Percentiles rank a stretch among this genome's conserved stretches.
These are phyloP conservation scores for Gymnothorax reevesii DNA, from an alignment of 2,797 vertebrate genomes.

Conservation along the genomic window DNA sequence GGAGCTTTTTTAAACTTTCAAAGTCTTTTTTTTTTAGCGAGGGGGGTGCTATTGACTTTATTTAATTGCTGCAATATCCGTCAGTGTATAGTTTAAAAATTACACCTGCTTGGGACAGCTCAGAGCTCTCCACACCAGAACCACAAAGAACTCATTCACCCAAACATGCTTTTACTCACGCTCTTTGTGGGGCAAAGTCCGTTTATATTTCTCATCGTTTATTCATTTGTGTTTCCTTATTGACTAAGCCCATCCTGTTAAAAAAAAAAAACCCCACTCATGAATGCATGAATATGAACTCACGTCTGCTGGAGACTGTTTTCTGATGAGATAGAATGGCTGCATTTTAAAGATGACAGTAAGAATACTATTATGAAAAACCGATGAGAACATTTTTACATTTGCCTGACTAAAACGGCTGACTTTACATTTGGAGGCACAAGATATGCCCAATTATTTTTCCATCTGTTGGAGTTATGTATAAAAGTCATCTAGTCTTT, in stretches of 20 bases:
- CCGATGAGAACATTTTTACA: background rate
- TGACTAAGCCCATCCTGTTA: conserved; percentile 20
- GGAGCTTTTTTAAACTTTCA: background rate
- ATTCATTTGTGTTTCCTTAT: conserved; percentile 9
- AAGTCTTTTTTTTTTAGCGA: background rate
- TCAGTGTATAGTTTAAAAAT: background rate
- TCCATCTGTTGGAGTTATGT: background rate
- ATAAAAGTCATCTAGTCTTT: background rate
- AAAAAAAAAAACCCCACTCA: background rate
- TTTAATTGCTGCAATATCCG: background rate
- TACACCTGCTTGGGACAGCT: background rate
- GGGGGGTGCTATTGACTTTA: background rate
- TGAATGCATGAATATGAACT: background rate
- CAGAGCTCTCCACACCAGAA: background rate
- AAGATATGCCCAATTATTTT: background rate
- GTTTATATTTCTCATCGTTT: background rate
- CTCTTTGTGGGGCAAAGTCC: background rate
- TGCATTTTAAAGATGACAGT: background rate
- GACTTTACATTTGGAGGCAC: background rate
- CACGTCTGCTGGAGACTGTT: background rate
- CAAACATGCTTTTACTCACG: background rate
- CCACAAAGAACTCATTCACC: background rate
- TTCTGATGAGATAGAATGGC: background rate
- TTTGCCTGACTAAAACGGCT: background rate
- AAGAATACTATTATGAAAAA: background rate